Base-by-base conservation (phyloP, 1,140 invertebrate species). In the Acromyrmex heyeri region DNA sequence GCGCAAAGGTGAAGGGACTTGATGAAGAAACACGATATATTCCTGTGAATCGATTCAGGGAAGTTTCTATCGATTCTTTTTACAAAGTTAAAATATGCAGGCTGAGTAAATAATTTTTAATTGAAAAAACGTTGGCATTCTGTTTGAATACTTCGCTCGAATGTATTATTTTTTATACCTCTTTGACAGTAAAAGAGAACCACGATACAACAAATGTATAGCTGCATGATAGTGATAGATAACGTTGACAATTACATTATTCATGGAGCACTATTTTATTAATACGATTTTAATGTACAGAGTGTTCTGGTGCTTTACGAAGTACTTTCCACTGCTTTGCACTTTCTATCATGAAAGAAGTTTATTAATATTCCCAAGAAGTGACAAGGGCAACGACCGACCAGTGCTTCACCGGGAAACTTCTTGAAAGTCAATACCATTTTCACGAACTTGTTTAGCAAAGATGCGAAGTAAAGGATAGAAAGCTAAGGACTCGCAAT, bases 381-480 rank as follows among this genome's bases (percentile, higher is more conserved):
- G 69, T 24, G 67, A 73, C 79, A 44, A 44, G 72, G 53, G 79
- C 67, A 75, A 75, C 55, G 55, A 75, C 55, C 79, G 62, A 24
- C 48, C 16, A 21, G 27, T 16, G 53, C 55, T 75, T 75, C 72
- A 62, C 38, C 14, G 18, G 38, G 44, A 75, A 83, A 83, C 79
- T 83, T 83, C 38, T 73, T 48, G 72, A 83, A 83, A 73, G 67
- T 83, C 67, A 75, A 62, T 67, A 61, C 53, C 38, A 79, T 75
- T 83, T 83, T 83, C 69, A 48, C 79, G 69, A 83, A 73, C 70
- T 73, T 83, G 79, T 83, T 83, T 83, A 75, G 70, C 69, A 48
- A 55, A 75, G 55, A 83, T 55, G 38, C 38, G 67, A 16, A 73
- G 53, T 50, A 75, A 50, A 83, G 27, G 79, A 73, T 83, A 73